A percentile compares a stretch with the other conserved stretches of the same genome.
These are phyloP conservation scores for Phrynocephalus versicolor DNA, from an alignment of 2,113 vertebrate genomes.

Conservation along the genomic window DNA sequence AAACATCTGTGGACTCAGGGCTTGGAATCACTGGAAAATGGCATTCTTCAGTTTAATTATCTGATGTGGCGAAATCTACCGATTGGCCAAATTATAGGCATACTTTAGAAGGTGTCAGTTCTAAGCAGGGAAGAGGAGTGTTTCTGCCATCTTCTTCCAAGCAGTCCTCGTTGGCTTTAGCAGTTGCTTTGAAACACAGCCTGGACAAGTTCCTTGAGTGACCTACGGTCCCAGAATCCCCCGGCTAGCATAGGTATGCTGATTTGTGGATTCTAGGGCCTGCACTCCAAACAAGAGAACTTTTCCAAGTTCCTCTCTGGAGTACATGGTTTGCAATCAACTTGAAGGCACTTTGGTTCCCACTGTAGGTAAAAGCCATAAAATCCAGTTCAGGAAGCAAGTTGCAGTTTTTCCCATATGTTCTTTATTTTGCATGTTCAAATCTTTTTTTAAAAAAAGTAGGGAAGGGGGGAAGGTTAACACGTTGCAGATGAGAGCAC, in stretches of 20 bases:
- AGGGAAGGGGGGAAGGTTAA: background rate
- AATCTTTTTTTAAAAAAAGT: conserved; percentile 27
- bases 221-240: background rate
- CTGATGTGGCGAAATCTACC: background rate
- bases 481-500: conserved; percentile 22
- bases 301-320: background rate
- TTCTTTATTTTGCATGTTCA: conserved; percentile 25
- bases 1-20: too few species aligned
- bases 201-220: too few species aligned
- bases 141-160: too few species aligned
- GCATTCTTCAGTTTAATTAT: background rate
- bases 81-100: background rate
- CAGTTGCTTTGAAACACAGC: background rate
- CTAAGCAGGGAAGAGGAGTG: background rate
- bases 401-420: conserved; percentile 14
- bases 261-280: too few species aligned
- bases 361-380: background rate
- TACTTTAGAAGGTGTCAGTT: background rate
- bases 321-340: background rate
- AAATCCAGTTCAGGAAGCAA: conserved; percentile 12
- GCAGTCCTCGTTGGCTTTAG: background rate
- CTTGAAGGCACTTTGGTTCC: background rate
- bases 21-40: background rate
- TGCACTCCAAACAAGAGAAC: too few species aligned
- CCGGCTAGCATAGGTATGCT: background rate